phyloP scores from a whole-genome alignment of 2,113 vertebrate species.

The Cardinalis cardinalis region DNA sequence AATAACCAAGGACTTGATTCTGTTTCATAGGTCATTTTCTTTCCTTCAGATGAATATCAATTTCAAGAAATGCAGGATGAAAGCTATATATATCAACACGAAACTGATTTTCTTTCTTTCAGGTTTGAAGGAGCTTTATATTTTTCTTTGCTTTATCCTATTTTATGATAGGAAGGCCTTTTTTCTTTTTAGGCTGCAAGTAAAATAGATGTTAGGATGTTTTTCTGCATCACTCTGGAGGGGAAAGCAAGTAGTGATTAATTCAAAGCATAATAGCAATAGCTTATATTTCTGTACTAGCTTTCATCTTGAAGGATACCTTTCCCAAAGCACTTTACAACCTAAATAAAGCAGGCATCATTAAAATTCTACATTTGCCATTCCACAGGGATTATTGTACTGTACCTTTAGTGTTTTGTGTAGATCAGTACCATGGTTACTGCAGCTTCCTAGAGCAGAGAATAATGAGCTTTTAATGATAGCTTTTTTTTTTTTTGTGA shows the following conservation, averaged over 20 bases:
- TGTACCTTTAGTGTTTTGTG: not conserved
- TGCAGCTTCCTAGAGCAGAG: not conserved
- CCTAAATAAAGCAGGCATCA: conserved; percentile 33
- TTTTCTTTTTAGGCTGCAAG: not conserved
- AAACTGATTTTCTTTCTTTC: not conserved
- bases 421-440: conserved; percentile 1
- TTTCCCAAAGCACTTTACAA: conserved; percentile 39
- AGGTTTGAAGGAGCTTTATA: not conserved
- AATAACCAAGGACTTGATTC: not conserved
- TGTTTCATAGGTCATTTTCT: not conserved
- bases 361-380: conserved; percentile 38
- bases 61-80: not conserved
- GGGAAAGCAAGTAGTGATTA: conserved; percentile 31
- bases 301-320: conserved; percentile 42
- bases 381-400: not conserved
- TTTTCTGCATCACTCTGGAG: conserved; percentile 17
- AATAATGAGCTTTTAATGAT: not conserved
- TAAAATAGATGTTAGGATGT: conserved; percentile 9
- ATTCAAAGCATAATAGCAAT: conserved; percentile 31
- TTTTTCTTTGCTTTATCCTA: not conserved
- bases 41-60: not conserved
- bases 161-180: not conserved
- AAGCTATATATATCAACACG: not conserved
- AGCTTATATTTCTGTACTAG: conserved; percentile 12
- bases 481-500: not conserved